Base-by-base conservation (phyloP, 2,888 invertebrate genomes). In the Sympetrum striolatum region DNA sequence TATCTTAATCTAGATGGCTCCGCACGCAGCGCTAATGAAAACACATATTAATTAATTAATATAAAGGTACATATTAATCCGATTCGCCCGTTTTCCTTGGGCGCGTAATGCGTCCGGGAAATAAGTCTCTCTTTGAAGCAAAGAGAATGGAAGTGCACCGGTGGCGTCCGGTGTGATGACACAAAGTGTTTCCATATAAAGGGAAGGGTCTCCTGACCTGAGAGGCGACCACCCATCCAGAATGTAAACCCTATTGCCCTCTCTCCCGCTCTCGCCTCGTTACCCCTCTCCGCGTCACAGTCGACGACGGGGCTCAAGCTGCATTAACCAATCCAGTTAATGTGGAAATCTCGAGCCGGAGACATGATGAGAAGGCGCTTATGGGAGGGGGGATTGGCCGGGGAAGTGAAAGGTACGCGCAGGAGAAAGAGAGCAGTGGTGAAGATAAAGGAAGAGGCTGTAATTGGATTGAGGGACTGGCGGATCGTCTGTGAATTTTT, bases 281-380 rank as follows among this genome's bases (percentile, higher is more conserved):
- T 53, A 48, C 86, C 58, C 86, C 31, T 60, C 86, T 60, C 60
- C 82, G 58, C 82, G 35, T 35, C 82, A 53, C 58, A 35, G 82
- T 58, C 82, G 82, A 25, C 58, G 35, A 58, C 48, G 82, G 22
- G 53, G 44, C 53, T 35, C 53, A 53, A 37, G 86, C 86, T 86
- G 86, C 86, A 86, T 86, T 86, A 86, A 37, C 86, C 60, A 73
- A 60, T 39, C 86, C 37, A 58, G 86, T 86, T 86, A 60, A 86
- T 86, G 86, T 60, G 60, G 60, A 37, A 37, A 60, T 64, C 86
- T 86, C 60, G 37, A 73, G 73, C 73, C 25, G 58, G 82, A 82
- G 82, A 82, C 35, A 86, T 58, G 60, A 35, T 22, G 18, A 60
- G 22, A 53, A 48, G 37, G 39, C 2, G 39, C 35, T 18, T 35